phyloP scores from a whole-genome alignment of 2,797 vertebrate genomes.

The Chelmon rostratus region DNA sequence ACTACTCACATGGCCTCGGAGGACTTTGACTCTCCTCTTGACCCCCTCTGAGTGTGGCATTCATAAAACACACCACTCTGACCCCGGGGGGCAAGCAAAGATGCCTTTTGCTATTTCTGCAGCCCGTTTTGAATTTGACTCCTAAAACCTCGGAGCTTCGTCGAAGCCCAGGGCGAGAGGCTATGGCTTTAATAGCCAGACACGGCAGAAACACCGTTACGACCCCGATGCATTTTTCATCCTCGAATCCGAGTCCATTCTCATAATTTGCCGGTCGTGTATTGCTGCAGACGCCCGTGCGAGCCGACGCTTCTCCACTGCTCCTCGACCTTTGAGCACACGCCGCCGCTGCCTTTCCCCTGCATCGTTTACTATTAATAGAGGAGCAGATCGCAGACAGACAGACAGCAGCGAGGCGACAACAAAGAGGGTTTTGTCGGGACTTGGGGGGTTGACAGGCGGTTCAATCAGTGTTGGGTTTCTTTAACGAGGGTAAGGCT shows the following conservation, averaged over 20 bases:
- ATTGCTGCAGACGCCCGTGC: neutral
- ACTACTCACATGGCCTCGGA: neutral
- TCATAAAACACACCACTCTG: slow-evolving; percentile 12
- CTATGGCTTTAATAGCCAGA: slow-evolving; percentile 4
- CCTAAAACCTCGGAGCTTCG: slow-evolving; percentile 11
- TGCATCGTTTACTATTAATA: slow-evolving; percentile 55
- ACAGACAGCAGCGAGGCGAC: slow-evolving; percentile 43
- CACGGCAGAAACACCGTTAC: neutral
- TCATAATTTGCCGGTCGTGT: slow-evolving; percentile 3
- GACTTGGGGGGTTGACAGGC: slow-evolving; percentile 46
- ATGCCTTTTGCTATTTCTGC: neutral
- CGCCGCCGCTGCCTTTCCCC: neutral
- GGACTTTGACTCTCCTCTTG: slow-evolving; percentile 14
- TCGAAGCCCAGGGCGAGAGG: neutral
- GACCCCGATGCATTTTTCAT: slow-evolving; percentile 17
- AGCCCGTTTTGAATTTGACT: slow-evolving; percentile 14
- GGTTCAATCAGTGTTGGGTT: slow-evolving; percentile 73
- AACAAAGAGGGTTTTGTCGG: slow-evolving; percentile 75
- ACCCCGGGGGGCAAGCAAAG: neutral
- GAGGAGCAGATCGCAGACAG: slow-evolving; percentile 28
- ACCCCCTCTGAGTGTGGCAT: neutral
- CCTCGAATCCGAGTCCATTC: neutral
- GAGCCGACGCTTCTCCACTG: neutral
- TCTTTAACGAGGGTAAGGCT: slow-evolving; percentile 76
- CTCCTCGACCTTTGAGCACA: slow-evolving; percentile 21